Evolutionary conservation across 1,140 invertebrate species (phyloP), one percentile per base, ranked within the genome.

Genomic region (Augochlora pura): DNA sequence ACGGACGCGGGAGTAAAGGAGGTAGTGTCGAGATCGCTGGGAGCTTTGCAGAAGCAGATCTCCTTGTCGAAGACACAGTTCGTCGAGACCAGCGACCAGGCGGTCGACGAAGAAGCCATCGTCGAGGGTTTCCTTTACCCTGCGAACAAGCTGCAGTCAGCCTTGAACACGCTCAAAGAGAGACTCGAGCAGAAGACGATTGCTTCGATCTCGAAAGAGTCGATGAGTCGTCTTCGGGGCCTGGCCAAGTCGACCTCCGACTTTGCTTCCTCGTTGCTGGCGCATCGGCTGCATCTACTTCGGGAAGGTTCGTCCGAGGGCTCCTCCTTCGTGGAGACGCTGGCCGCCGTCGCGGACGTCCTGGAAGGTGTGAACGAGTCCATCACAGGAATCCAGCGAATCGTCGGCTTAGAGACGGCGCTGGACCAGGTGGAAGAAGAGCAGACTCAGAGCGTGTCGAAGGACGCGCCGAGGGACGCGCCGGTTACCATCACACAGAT

Each of bases 101-200:
- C 82, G 4, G 66, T 91, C 14, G 91, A 92, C 38, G 91, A 91
- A 66, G 91, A 92, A 71, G 88, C 86, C 0, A 90, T 92, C 23
- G 81, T 92, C 9, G 91, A 93, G 85, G 91, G 89, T 39, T 92
- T 93, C 62, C 64, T 92, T 54, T 91, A 89, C 82, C 91, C 92
- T 16, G 80, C 86, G 2, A 91, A 92, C 86, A 83, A 85, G 57
- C 84, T 93, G 62, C 54, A 81, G 4, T 88, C 86, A 1, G 85
- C 91, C 9, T 82, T 92, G 46, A 88, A 80, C 64, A 62, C 68
- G 39, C 52, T 91, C 2, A 86, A 86, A 23, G 86, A 87, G 9
- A 85, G 81, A 25, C 64, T 62, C 0, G 67, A 80, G 25, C 12
- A 67, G 10, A 75, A 77, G 4, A 16, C 12, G 59, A 70, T 25